Conservation (phyloP, 2,113 vertebrate species). For the Amblyopsis rosae region DNA sequence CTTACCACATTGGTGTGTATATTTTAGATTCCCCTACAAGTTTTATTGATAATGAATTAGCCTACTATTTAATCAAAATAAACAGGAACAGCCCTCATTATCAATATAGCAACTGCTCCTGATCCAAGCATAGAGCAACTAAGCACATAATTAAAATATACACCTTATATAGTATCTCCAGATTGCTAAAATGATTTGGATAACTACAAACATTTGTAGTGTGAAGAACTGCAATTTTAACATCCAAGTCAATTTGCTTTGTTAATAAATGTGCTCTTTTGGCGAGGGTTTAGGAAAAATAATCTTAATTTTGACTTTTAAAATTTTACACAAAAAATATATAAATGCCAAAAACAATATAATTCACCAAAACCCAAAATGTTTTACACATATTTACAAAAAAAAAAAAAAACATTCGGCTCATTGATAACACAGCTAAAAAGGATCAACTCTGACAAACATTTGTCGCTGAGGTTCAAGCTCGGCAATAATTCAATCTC, state of each 20-base stretch:
- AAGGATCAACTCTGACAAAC: constrained; percentile 37
- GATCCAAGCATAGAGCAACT: constrained; percentile 51
- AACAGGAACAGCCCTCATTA: constrained; percentile 52
- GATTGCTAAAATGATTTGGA: constrained; percentile 54
- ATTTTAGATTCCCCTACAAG: constrained; percentile 39
- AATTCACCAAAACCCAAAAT: constrained; percentile 59
- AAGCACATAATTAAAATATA: constrained; percentile 55
- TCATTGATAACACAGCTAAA: constrained; percentile 60
- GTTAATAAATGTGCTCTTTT: constrained; percentile 49
- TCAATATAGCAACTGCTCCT: constrained; percentile 38
- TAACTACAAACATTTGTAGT: constrained; percentile 57
- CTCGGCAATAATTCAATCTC: constrained; percentile 46
- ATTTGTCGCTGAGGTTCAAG: constrained; percentile 54
- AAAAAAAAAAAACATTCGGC: constrained; percentile 53
- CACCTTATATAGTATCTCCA: constrained; percentile 57
- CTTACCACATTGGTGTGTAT: constrained; percentile 45
- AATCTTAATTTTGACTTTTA: constrained; percentile 27
- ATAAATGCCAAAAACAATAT: constrained; percentile 37
- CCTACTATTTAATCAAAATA: constrained; percentile 57
- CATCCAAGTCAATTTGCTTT: constrained; percentile 48
- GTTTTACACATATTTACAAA: constrained; percentile 69
- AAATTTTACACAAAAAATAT: constrained; percentile 68
- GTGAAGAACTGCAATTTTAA: constrained; percentile 50
- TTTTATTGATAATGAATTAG: constrained; percentile 43
- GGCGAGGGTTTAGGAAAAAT: constrained; percentile 36